These are phyloP conservation scores for Chaetodon trifascialis DNA, from an alignment of 2,113 vertebrate species.

Conservation along the genomic window DNA sequence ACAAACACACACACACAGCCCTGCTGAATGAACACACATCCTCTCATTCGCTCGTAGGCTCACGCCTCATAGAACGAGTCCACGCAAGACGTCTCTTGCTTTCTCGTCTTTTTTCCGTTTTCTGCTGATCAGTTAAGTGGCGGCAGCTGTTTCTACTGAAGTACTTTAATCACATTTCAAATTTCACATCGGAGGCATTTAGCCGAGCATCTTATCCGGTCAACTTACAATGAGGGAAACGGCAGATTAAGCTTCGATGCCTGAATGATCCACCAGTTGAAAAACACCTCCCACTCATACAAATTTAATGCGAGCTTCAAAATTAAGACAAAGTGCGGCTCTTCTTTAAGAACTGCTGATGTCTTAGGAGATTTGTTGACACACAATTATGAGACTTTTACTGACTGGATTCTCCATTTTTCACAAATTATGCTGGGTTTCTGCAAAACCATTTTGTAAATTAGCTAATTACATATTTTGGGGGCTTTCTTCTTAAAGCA, in stretches of 20 bases:
- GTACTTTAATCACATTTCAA: slow-evolving; percentile 59
- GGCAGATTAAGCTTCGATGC: slow-evolving; percentile 43
- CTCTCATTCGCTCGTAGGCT: slow-evolving; percentile 32
- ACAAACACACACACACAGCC: slow-evolving; percentile 4
- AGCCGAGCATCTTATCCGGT: slow-evolving; percentile 47
- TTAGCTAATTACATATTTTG: no score
- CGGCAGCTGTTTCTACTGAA: slow-evolving; percentile 56
- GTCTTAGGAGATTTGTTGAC: slow-evolving; percentile 11
- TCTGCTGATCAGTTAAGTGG: slow-evolving; percentile 24
- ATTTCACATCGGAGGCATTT: slow-evolving; percentile 45
- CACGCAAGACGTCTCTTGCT: slow-evolving; percentile 27
- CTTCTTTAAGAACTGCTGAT: background rate
- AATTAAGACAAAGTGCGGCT: slow-evolving; percentile 7
- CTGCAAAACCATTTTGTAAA: background rate
- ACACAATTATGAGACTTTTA: background rate
- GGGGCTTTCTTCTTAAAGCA: no score
- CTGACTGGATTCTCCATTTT: background rate
- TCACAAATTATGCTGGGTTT: background rate
- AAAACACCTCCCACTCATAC: slow-evolving; percentile 43
- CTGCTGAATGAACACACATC: background rate
- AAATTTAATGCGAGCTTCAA: slow-evolving; percentile 2
- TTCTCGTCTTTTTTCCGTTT: background rate
- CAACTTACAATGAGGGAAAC: slow-evolving; percentile 37
- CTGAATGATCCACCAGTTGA: slow-evolving; percentile 38
- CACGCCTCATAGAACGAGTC: slow-evolving; percentile 47